Base-by-base conservation (phyloP, 1,140 invertebrate genomes). In the Amyelois transitella region DNA sequence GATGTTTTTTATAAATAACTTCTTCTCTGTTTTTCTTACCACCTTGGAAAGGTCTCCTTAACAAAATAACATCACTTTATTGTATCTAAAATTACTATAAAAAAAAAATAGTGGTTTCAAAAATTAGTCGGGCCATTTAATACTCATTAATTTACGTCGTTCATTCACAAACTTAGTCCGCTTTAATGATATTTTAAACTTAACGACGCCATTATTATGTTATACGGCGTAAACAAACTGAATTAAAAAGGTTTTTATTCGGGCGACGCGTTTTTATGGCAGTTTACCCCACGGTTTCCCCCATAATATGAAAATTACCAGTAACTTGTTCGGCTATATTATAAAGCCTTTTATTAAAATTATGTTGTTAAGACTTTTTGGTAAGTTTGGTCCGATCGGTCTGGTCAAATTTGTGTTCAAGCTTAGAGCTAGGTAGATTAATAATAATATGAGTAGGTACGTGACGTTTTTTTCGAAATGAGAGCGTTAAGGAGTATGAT, bases 181-280 rank as follows among this genome's bases (percentile, higher is more conserved):
- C 22, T 50, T 50, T 50, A 50, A 50, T 28, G 48, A 50, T 28
- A 50, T 50, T 50, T 50, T 50, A 50, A 50, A 50, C 24, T 50
- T 24, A 18, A 50, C 24, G 21, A 50, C 48, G 22, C 21, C 48
- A 24, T 50, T 50, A 50, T 50, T 50, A 28, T 48, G 45, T 48
- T 50, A 50, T 50, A 28, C 48, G 48, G 21, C 19, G 24, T 28
- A 50, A 22, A 50, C 48, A 50, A 50, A 50, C 48, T 25, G 48
- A 50, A 50, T 50, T 50, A 50, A 50, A 50, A 50, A 50, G 21
- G 48, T 25, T 24, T 50, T 50, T 50, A 50, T 48, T 48, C 20
- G 18, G 21, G 20, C 45, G 45, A 21, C 45, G 18, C 45, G 32
- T 21, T 48, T 48, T 48, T 48, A 48, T 48, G 45, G 45, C 45